Evolutionary conservation across 1,140 invertebrate genomes (phyloP), one percentile per base, ranked within the genome.

Genomic region (Lordiphosa mommai): DNA sequence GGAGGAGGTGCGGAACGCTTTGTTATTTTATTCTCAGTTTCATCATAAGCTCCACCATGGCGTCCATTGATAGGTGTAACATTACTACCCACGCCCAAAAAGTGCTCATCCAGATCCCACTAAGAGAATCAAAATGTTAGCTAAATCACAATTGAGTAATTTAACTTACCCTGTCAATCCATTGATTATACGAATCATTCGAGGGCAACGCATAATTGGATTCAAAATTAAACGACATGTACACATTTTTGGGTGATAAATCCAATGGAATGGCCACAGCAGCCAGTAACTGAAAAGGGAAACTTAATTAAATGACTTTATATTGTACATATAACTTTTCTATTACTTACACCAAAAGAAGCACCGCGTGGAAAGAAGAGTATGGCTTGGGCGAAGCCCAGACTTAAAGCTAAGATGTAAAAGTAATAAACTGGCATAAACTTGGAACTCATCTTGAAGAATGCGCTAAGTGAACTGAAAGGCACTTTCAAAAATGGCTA

Each of bases 221-320:
- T 77, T 95, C 94, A 77, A 95, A 94, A 79, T 94, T 94, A 64
- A 93, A 94, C 0, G 94, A 94, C 33, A 94, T 89, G 56, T 93
- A 94, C 5, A 94, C 91, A 66, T 93, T 93, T 58, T 67, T 57
- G 4, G 63, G 67, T 91, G 92, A 65, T 91, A 94, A 89, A 68
- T 94, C 93, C 23, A 95, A 72, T 0, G 94, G 94, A 29, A 95
- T 90, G 0, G 94, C 93, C 27, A 94, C 89, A 0, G 94, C 94
- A 5, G 94, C 65, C 76, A 94, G 93, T 7, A 76, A 61, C 86
- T 88, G 4, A 34, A 49, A 10, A 10, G 33, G 33, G 14, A 0
- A 48, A 12, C n/a, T 41, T 0, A 4, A 7, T 23, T 23, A 3
- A 0, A 10, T 17, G 4, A 6, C 7, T 41, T 13, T 1, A 6